Percentiles rank a stretch among this genome's conserved stretches.
Evolutionary conservation across 2,797 vertebrate genomes (phyloP).

Genomic region (Falco columbarius): DNA sequence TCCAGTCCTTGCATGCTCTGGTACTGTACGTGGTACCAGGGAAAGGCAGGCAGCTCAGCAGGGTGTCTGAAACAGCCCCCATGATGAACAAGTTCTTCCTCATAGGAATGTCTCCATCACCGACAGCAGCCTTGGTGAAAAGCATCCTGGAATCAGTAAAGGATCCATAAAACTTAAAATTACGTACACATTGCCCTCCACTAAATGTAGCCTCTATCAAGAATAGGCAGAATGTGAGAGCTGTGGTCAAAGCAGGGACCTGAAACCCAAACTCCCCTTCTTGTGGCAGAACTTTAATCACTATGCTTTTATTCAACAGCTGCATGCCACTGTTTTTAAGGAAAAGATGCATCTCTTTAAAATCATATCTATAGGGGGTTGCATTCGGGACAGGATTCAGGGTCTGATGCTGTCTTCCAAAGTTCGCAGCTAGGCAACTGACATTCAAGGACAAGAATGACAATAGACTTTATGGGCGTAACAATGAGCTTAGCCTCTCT

Average conservation of each 20-base stretch:
- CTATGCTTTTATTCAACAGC: background rate
- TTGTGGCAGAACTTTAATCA: background rate
- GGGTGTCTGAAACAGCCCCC: background rate
- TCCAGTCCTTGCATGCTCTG: background rate
- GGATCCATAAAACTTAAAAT: background rate
- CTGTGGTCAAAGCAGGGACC: background rate
- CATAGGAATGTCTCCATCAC: background rate
- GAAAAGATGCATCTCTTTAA: background rate
- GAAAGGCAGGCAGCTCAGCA: background rate
- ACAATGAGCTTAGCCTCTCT: background rate
- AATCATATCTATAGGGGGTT: background rate
- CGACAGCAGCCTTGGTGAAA: background rate
- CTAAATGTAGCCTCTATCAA: background rate
- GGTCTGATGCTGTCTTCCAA: background rate
- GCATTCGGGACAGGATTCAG: background rate
- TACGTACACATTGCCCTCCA: background rate
- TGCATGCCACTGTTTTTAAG: background rate
- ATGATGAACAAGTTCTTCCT: background rate
- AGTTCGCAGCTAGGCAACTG: background rate
- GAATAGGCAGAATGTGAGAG: background rate
- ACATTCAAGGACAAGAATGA: background rate
- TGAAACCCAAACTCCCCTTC: background rate
- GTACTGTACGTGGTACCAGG: background rate
- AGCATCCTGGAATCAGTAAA: background rate
- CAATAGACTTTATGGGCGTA: background rate